Evolutionary conservation across 1,140 invertebrate species (phyloP).

Genomic region (Listronotus oregonensis): DNA sequence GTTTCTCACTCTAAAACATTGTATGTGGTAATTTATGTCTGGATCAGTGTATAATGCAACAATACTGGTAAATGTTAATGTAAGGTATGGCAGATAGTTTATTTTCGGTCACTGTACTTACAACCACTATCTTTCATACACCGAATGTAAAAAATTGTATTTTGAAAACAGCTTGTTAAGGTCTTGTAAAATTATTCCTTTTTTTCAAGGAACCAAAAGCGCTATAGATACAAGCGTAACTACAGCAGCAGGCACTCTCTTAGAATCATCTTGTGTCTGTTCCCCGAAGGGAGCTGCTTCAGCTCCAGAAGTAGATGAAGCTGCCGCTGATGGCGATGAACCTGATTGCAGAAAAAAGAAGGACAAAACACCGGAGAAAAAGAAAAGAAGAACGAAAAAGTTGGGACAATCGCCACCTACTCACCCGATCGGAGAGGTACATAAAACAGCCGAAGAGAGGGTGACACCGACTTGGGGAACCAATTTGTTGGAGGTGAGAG

Average conservation of each 20-base stretch:
- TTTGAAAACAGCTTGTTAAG: too few species aligned
- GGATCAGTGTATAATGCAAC: too few species aligned
- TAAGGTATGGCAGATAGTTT: too few species aligned
- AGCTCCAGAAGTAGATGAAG: conserved; percentile 32
- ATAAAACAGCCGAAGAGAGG: conserved; percentile 31
- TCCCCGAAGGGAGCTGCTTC: conserved; percentile 21
- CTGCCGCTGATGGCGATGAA: conserved; percentile 6
- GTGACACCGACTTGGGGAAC: conserved; percentile 51
- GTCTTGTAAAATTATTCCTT: too few species aligned
- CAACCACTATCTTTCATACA: too few species aligned
- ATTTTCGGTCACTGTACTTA: too few species aligned
- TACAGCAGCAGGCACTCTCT: neutral
- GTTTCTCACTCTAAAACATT: too few species aligned
- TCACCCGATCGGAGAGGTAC: conserved; percentile 31
- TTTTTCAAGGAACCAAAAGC: conserved; percentile 38
- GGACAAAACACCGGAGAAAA: conserved; percentile 10
- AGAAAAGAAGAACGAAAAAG: conserved; percentile 29
- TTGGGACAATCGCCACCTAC: conserved; percentile 34
- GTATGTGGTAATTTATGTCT: too few species aligned
- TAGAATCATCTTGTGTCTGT: conserved; percentile 18
- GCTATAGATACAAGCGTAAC: conserved; percentile 30
- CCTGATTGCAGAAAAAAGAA: conserved; percentile 12
- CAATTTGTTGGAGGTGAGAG: conserved; percentile 47
- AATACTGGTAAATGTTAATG: too few species aligned
- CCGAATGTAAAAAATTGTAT: too few species aligned